phyloP scores from a whole-genome alignment of 2,888 invertebrate species.

The Eupsilia transversa region DNA sequence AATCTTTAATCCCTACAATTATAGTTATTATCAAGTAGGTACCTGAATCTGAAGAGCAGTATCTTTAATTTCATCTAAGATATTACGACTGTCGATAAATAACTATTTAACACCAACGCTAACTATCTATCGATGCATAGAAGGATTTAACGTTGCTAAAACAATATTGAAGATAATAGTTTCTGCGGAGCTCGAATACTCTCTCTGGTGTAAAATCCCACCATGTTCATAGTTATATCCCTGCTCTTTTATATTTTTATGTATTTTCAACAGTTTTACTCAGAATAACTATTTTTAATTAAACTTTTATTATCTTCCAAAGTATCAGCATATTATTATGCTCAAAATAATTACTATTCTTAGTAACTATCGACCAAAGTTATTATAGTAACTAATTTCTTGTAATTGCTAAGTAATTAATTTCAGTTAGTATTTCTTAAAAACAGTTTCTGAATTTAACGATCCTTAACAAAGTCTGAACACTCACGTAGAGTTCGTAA shows the following conservation, averaged over 20 bases:
- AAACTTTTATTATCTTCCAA: neutral
- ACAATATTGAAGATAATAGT: constrained; percentile 3
- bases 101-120: constrained; percentile 18
- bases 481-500: neutral
- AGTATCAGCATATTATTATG: neutral
- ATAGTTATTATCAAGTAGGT: neutral
- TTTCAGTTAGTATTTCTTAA: neutral
- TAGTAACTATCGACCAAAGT: neutral
- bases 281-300: neutral
- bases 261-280: neutral
- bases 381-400: neutral
- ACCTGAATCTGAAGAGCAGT: neutral
- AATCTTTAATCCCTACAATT: neutral
- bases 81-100: constrained; percentile 30
- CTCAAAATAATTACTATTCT: neutral
- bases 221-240: neutral
- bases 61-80: constrained; percentile 29
- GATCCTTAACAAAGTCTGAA: too few relatives aligned
- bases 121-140: neutral
- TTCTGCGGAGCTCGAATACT: neutral
- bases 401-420: neutral
- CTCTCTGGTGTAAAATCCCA: neutral
- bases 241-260: constrained; percentile 10
- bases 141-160: constrained; percentile 9
- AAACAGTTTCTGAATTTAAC: neutral